A percentile compares a stretch with the other conserved stretches of the same genome.
Conservation (phyloP, 2,888 invertebrate genomes). For the Lasius fuliginosus region DNA sequence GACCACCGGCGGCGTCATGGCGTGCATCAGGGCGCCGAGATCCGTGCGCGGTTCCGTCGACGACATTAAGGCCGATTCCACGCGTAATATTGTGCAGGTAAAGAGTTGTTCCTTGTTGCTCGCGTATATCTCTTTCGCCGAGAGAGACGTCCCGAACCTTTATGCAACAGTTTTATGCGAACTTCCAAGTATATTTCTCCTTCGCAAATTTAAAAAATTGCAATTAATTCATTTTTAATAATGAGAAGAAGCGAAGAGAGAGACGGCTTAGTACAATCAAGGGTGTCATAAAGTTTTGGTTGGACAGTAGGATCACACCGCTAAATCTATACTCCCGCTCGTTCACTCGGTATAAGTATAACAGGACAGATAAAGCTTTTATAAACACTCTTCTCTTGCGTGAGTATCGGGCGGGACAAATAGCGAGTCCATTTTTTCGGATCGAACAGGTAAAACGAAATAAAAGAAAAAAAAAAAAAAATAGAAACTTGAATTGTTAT, state of each 20-base stretch:
- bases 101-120: neutral
- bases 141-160: neutral
- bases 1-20: slow-evolving; percentile 81
- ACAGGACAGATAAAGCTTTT: no score
- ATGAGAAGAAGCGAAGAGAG: neutral
- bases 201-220: neutral
- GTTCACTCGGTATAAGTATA: no score
- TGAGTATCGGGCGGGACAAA: no score
- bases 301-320: no score
- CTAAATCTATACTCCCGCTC: no score
- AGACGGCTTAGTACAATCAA: no score
- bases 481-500: no score
- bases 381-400: no score
- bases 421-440: no score
- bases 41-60: slow-evolving; percentile 93
- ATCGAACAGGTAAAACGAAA: no score
- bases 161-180: neutral
- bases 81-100: slow-evolving; percentile 83
- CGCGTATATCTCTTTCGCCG: neutral
- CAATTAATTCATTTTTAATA: neutral
- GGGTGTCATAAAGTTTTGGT: neutral
- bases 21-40: slow-evolving; percentile 90
- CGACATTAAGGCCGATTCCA: slow-evolving; percentile 88
- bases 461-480: no score
- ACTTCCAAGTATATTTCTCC: neutral